These are phyloP conservation scores for Andrena dorsata DNA, from an alignment of 2,888 invertebrate genomes.

Conservation along the genomic window DNA sequence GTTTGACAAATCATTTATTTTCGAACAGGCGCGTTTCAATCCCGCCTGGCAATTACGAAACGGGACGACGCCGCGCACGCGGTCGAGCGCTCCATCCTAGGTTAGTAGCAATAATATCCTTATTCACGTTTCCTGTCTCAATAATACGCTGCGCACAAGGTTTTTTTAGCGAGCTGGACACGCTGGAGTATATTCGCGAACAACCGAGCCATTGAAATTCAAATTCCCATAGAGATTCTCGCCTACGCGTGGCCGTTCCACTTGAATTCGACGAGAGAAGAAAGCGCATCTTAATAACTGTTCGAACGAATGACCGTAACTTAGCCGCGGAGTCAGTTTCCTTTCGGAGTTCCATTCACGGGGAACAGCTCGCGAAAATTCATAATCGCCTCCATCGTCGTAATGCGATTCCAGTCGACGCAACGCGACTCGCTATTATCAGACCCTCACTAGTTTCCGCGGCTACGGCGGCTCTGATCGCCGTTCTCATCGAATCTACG, in stretches of 20 bases:
- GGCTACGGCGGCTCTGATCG: slow-evolving; percentile 6
- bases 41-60: slow-evolving; percentile 11
- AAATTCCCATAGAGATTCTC: background rate
- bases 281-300: slow-evolving; percentile 17
- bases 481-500: slow-evolving; percentile 34
- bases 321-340: slow-evolving; percentile 29
- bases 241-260: background rate
- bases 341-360: background rate
- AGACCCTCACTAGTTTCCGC: slow-evolving; percentile 37
- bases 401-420: slow-evolving; percentile 25
- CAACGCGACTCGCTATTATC: slow-evolving; percentile 40
- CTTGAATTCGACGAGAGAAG: background rate
- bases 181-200: background rate
- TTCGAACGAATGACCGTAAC: slow-evolving; percentile 34
- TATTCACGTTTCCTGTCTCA: background rate
- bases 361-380: slow-evolving; percentile 28
- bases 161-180: background rate
- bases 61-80: background rate
- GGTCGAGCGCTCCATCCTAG: background rate
- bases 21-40: slow-evolving; percentile 23
- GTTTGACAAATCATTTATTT: slow-evolving; percentile 56
- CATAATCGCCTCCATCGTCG: slow-evolving; percentile 32
- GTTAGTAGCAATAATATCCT: background rate
- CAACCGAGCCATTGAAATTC: slow-evolving; percentile 8
- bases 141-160: background rate